A percentile compares a stretch with the other conserved stretches of the same genome.
phyloP scores from a whole-genome alignment of 2,113 vertebrate genomes.

The Hemiprocne comata region DNA sequence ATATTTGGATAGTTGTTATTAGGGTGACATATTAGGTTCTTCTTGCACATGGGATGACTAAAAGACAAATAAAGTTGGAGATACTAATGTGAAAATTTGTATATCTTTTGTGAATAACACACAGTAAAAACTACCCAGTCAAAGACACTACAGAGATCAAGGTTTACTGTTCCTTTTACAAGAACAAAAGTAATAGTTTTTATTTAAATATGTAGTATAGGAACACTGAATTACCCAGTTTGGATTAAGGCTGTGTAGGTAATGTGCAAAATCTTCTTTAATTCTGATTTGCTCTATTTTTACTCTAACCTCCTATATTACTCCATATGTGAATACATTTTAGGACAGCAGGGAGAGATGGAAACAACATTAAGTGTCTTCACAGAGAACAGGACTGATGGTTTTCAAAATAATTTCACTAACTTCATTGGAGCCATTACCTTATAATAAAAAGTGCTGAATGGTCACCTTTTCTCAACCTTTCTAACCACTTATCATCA shows the following conservation, averaged over 20 bases:
- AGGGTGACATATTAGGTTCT: not conserved
- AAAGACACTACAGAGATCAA: not conserved
- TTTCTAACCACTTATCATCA: conserved; percentile 59
- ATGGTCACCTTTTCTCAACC: conserved; percentile 60
- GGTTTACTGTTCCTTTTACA: not conserved
- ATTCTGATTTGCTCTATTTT: conserved; percentile 26
- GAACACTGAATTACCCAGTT: not conserved
- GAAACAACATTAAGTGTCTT: not conserved
- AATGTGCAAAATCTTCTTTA: conserved; percentile 28
- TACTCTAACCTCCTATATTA: not conserved
- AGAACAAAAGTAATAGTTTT: not conserved
- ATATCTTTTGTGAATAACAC: not conserved
- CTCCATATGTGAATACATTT: conserved; percentile 23
- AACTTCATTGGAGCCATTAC: conserved; percentile 47
- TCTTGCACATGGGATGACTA: not conserved
- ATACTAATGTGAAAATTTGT: not conserved
- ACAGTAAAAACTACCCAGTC: not conserved
- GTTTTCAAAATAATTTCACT: conserved; percentile 48
- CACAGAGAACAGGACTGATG: conserved; percentile 21
- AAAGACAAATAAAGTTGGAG: not conserved
- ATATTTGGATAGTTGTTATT: not conserved
- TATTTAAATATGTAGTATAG: not conserved
- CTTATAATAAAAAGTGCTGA: conserved; percentile 56
- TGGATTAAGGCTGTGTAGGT: not conserved
- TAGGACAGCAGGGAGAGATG: not conserved